phyloP scores from a whole-genome alignment of 1,140 invertebrate species.

The Pteromalus puparum region DNA sequence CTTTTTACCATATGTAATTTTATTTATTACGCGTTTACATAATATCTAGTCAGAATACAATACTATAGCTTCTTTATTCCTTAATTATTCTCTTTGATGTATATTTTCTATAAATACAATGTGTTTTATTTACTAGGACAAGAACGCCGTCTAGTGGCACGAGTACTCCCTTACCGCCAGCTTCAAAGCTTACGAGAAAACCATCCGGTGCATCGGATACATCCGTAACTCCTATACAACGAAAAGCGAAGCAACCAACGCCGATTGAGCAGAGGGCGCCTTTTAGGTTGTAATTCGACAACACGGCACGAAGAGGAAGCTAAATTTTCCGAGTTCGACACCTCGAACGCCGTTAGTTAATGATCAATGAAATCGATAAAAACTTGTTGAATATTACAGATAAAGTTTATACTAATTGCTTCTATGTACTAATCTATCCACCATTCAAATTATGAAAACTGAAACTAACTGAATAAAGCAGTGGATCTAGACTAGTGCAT shows the following conservation, averaged over 20 bases:
- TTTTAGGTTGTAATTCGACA: slow-evolving; percentile 77
- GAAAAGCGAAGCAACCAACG: slow-evolving; percentile 74
- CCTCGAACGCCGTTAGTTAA: neutral
- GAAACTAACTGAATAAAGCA: neutral
- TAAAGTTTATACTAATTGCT: slow-evolving; percentile 30
- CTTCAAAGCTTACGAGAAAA: slow-evolving; percentile 80
- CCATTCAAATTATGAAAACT: neutral
- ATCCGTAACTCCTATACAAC: slow-evolving; percentile 71
- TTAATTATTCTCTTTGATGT: no score
- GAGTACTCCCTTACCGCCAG: slow-evolving; percentile 80
- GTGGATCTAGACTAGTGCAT: neutral
- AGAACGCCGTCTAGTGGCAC: slow-evolving; percentile 82
- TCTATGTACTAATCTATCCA: slow-evolving; percentile 6
- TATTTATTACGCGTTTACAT: no score
- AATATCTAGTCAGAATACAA: no score
- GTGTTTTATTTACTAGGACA: slow-evolving; percentile 69
- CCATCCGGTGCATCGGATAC: slow-evolving; percentile 81
- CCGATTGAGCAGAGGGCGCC: slow-evolving; percentile 79
- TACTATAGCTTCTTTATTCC: no score
- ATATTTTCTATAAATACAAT: neutral
- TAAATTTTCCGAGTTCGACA: neutral
- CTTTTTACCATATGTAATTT: no score
- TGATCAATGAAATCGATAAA: slow-evolving; percentile 11
- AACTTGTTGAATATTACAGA: slow-evolving; percentile 29
- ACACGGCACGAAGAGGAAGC: neutral